Base-by-base conservation (phyloP, 2,113 vertebrate species). In the Scytalopus superciliaris region DNA sequence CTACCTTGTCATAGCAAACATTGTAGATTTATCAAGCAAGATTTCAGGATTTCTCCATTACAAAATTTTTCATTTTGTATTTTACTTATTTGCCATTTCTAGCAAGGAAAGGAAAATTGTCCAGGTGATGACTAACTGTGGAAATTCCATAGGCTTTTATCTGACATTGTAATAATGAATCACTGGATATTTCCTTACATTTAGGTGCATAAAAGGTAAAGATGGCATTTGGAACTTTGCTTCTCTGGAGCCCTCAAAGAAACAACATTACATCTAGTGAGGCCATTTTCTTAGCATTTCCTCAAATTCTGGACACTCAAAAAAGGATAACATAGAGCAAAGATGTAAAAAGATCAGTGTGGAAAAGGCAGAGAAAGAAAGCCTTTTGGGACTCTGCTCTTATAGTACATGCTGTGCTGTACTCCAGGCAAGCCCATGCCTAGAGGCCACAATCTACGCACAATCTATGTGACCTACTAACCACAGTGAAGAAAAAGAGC, bases 391-490 rank as follows among this genome's bases (percentile, higher is more conserved):
- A 70, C 17, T 95, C n/a, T 59, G 8, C 31, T 72, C 30, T 70
- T 81, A 44, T 0, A 85, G 89, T 72, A 53, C 2, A 14, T 1
- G 3, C 60, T 81, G 53, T 68, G 27, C 79, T 60, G 44, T 60
- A 75, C 75, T n/a, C 2, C 2, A 86, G 53, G 76, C 80, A 90
- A 77, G 56, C 56, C 62, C 23, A 50, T 64, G 88, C 83, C 93
- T 45, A 69, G 77, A 92, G 45, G 85, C 67, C 83, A 94, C 64
- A 81, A 76, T 94, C 68, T 75, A 56, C 66, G 88, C 69, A 88
- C 90, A 89, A 84, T 79, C 88, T 72, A 63, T 14, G 52, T 95
- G 88, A 93, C 90, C 88, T 95, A 91, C 87, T 91, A 96, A 89
- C 80, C 87, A 89, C 44, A 75, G 73, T 1, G 11, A 16, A 67